Percentiles rank a stretch among this genome's conserved stretches.
Conservation (phyloP, 2,113 vertebrate genomes). For the Gulo gulo region DNA sequence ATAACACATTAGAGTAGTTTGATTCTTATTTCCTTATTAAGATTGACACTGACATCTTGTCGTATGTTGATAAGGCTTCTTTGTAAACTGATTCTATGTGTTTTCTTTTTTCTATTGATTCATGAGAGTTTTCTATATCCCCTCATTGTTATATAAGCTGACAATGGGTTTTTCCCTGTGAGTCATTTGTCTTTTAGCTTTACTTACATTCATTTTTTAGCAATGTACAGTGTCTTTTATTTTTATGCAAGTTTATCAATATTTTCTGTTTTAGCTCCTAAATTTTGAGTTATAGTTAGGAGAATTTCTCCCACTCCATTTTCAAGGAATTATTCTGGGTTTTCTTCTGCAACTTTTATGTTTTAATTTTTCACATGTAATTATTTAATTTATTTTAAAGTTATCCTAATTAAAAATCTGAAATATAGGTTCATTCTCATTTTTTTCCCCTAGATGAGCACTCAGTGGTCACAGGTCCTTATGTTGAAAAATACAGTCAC, state of each 20-base stretch:
- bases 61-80: background rate
- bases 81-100: background rate
- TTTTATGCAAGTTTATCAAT: constrained; percentile 4
- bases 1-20: background rate
- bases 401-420: background rate
- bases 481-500: background rate
- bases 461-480: background rate
- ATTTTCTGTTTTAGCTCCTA: background rate
- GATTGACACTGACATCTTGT: background rate
- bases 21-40: background rate
- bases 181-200: background rate
- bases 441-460: background rate
- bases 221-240: background rate
- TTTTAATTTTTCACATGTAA: background rate
- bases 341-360: background rate
- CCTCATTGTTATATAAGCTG: background rate
- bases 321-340: background rate
- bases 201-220: background rate
- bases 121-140: background rate
- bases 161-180: constrained; percentile 23
- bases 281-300: background rate
- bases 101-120: background rate
- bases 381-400: background rate
- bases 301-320: background rate
- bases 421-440: background rate